Conservation (phyloP, 2,797 vertebrate genomes). For the Myotis vivesi region DNA sequence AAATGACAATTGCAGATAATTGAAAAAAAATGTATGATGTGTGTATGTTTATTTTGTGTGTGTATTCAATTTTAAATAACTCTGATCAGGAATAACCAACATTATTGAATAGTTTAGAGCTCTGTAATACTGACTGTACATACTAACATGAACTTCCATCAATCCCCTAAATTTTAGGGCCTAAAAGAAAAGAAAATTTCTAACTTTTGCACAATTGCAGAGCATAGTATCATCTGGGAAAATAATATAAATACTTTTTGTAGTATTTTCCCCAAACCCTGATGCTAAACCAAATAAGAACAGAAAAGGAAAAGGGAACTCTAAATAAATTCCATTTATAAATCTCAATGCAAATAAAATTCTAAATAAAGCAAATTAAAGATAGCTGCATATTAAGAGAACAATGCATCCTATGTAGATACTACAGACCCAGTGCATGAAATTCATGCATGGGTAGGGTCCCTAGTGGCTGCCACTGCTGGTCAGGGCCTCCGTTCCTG, state of each 20-base stretch:
- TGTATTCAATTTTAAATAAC: conserved; percentile 21
- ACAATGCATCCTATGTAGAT: neutral
- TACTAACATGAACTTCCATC: neutral
- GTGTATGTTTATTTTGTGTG: neutral
- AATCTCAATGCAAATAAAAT: neutral
- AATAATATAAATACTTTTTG: neutral
- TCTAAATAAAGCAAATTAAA: neutral
- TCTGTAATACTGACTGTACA: neutral
- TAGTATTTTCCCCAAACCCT: neutral
- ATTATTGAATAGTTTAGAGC: neutral
- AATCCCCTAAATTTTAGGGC: neutral
- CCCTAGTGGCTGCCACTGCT: no score
- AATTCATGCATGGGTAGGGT: no score
- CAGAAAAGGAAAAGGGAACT: neutral
- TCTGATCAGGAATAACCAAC: neutral
- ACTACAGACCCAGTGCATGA: no score
- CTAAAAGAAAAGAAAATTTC: neutral
- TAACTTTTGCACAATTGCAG: neutral
- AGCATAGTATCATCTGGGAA: neutral
- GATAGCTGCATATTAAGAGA: neutral
- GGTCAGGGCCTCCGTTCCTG: no score
- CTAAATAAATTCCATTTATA: neutral
- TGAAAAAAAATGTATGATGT: neutral
- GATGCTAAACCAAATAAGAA: neutral
- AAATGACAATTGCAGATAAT: conserved; percentile 1